These are phyloP conservation scores for Steinernema hermaphroditum DNA, from an alignment of 2,888 invertebrate species.

Conservation along the genomic window DNA sequence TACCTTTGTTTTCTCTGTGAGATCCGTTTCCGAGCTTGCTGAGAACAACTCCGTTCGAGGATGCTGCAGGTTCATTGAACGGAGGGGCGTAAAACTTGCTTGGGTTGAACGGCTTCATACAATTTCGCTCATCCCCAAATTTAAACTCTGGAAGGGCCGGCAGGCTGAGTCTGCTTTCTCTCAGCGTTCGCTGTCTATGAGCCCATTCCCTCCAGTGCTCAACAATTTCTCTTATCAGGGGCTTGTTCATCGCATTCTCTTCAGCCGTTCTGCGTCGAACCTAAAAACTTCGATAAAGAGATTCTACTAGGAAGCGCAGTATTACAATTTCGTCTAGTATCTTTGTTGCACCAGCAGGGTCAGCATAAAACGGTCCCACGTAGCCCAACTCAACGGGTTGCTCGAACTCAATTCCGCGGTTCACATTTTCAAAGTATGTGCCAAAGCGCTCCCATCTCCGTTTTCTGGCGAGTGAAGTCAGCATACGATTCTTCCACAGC, in stretches of 20 bases:
- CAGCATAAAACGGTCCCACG: slow-evolving; percentile 6
- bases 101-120: slow-evolving; percentile 18
- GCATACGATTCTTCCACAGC: neutral
- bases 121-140: neutral
- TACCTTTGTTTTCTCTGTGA: no score
- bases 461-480: neutral
- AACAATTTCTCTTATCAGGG: neutral
- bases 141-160: slow-evolving; percentile 11
- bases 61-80: no score
- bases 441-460: no score
- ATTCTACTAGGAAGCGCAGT: neutral
- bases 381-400: neutral
- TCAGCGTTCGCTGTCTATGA: neutral
- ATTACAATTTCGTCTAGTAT: neutral
- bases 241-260: neutral
- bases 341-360: neutral
- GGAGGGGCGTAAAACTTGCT: no score
- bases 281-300: no score
- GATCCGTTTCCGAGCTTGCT: no score
- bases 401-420: neutral
- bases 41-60: no score
- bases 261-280: neutral
- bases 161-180: neutral
- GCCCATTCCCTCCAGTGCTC: neutral
- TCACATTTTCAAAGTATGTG: neutral